Conservation (phyloP, 2,888 invertebrate species). For the Thereva unica region DNA sequence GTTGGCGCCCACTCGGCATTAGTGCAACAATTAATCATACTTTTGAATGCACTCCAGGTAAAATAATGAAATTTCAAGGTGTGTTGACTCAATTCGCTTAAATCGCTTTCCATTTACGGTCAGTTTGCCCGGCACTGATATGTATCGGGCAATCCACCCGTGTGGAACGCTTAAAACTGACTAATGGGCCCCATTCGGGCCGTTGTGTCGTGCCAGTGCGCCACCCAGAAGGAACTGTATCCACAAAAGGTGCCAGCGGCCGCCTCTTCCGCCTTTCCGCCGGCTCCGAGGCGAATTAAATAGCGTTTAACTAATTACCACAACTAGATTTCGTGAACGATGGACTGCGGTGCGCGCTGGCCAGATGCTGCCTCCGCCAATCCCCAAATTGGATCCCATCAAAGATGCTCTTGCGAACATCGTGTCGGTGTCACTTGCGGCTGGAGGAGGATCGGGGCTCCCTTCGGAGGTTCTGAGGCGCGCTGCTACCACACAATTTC, state of each 20-base stretch:
- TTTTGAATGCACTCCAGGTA: constrained; percentile 9
- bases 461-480: background rate
- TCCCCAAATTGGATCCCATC: background rate
- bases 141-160: constrained; percentile 26
- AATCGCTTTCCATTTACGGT: constrained; percentile 21
- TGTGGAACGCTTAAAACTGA: constrained; percentile 32
- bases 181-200: constrained; percentile 20
- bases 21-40: constrained; percentile 37
- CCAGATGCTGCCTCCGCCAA: background rate
- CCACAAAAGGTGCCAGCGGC: constrained; percentile 3
- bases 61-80: constrained; percentile 10
- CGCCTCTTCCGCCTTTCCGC: background rate
- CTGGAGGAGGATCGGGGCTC: background rate
- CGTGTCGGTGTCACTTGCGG: constrained; percentile 3
- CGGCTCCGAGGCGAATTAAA: constrained; percentile 31
- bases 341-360: constrained; percentile 5
- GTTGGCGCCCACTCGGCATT: constrained; percentile 36
- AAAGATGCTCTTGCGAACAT: background rate
- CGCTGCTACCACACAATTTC: constrained; percentile 4
- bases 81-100: constrained; percentile 22
- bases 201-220: background rate
- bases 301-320: constrained; percentile 40
- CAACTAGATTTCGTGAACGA: constrained; percentile 25
- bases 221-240: constrained; percentile 1
- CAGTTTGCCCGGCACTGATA: constrained; percentile 18